Conservation (phyloP, 2,888 invertebrate genomes). For the Bombylius major region DNA sequence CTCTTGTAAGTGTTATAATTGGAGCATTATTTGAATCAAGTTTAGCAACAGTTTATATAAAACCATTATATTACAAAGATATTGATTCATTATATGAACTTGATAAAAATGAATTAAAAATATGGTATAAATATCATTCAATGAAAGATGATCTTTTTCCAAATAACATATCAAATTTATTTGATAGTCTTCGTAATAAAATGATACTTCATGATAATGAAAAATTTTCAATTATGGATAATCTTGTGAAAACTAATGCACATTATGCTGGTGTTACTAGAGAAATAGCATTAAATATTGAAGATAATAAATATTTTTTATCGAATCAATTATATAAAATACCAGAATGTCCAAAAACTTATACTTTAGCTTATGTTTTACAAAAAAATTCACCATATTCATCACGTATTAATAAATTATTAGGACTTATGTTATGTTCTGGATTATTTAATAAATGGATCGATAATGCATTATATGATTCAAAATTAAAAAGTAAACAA, state of each 20-base stretch:
- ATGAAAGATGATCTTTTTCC: conserved; percentile 34
- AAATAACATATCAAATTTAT: conserved; percentile 27
- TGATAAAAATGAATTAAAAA: conserved; percentile 24
- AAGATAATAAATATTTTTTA: conserved; percentile 26
- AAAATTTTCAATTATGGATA: conserved; percentile 9
- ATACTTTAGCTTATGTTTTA: conserved; percentile 30
- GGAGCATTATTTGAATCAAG: conserved; percentile 36
- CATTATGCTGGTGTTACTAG: conserved; percentile 29
- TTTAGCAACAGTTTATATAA: conserved; percentile 34
- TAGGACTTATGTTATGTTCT: conserved; percentile 25
- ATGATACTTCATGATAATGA: conserved; percentile 21
- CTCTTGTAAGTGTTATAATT: conserved; percentile 33
- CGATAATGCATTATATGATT: conserved; percentile 4
- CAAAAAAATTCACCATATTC: conserved; percentile 27
- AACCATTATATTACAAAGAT: conserved; percentile 33
- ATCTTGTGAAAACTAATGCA: conserved; percentile 20
- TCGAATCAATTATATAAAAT: conserved; percentile 29
- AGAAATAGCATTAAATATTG: conserved; percentile 23
- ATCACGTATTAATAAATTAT: conserved; percentile 24
- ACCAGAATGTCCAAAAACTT: conserved; percentile 33
- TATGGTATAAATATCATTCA: conserved; percentile 32
- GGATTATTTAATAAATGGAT: conserved; percentile 34
- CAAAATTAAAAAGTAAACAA: background rate
- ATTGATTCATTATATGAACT: conserved; percentile 31
- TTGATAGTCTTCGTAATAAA: conserved; percentile 24